phyloP scores from a whole-genome alignment of 1,140 invertebrate species.

The Penaeus vannamei region DNA sequence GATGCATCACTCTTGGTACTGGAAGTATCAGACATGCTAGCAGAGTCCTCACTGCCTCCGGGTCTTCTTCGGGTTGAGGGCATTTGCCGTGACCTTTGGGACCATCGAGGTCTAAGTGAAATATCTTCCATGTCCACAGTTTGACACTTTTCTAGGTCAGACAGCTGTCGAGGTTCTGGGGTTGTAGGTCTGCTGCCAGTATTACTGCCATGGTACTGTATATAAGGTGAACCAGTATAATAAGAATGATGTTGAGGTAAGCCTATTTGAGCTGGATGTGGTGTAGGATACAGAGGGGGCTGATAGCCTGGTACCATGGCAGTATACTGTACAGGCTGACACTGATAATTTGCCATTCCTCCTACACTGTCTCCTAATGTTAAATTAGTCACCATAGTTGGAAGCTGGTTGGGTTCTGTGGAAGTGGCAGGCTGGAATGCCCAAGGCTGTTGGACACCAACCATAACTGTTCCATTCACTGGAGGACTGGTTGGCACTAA shows the following conservation, averaged over 20 bases:
- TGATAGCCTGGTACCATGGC: conserved; percentile 1
- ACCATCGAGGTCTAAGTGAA: conserved; percentile 28
- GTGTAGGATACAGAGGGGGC: neutral
- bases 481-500: conserved; percentile 20
- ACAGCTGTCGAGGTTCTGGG: conserved; percentile 30
- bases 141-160: conserved; percentile 3
- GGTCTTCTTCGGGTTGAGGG: conserved; percentile 5
- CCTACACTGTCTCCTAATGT: no score
- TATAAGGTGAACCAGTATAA: conserved; percentile 56
- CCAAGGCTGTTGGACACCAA: conserved; percentile 50
- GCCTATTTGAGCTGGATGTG: neutral
- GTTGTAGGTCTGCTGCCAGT: conserved; percentile 40
- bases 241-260: conserved; percentile 12
- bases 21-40: conserved; percentile 28
- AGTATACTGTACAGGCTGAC: no score
- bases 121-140: conserved; percentile 59
- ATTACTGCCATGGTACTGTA: conserved; percentile 23
- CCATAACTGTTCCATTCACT: conserved; percentile 36
- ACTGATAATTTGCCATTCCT: no score
- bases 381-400: no score
- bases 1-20: conserved; percentile 51
- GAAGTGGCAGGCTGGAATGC: conserved; percentile 7
- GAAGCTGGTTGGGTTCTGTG: conserved; percentile 30
- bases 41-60: conserved; percentile 1
- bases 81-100: neutral